Conservation (phyloP, 2,888 invertebrate species). For the Agonopterix heracliana region DNA sequence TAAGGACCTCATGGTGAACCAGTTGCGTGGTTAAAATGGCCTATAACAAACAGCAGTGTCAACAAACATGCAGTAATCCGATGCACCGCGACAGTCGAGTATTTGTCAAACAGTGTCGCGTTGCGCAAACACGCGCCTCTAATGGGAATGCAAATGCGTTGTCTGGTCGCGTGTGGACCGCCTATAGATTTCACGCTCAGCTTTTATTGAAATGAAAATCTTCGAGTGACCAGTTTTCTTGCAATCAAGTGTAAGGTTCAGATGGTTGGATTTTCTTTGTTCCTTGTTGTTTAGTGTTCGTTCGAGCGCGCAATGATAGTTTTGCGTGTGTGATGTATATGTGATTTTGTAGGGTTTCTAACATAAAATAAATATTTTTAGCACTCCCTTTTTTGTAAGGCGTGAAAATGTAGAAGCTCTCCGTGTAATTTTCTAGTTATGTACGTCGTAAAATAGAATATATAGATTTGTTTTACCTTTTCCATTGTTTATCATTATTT, state of each 20-base stretch:
- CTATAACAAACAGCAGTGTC: background rate
- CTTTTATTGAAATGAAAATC: background rate
- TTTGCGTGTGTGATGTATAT: background rate
- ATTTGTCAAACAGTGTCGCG: conserved; percentile 21
- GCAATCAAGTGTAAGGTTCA: too few species aligned
- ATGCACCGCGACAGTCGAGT: conserved; percentile 6
- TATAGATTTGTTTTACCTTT: too few species aligned
- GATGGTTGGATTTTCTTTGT: background rate
- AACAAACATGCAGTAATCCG: background rate
- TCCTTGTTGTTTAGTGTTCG: background rate
- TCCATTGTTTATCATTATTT: too few species aligned
- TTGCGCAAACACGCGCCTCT: conserved; percentile 22
- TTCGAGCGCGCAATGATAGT: background rate
- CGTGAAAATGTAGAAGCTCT: too few species aligned
- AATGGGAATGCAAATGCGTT: conserved; percentile 38
- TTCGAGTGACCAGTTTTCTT: too few species aligned
- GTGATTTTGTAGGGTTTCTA: too few species aligned
- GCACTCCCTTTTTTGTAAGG: too few species aligned
- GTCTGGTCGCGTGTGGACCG: conserved; percentile 7
- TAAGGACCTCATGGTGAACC: too few species aligned
- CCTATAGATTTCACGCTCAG: background rate
- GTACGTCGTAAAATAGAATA: too few species aligned
- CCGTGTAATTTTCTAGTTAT: too few species aligned
- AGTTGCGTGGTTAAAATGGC: background rate
- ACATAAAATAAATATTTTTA: too few species aligned